A percentile compares a stretch with the other conserved stretches of the same genome.
These are phyloP conservation scores for Halcyon smyrnensis DNA, from an alignment of 2,797 vertebrate species.

Conservation along the genomic window DNA sequence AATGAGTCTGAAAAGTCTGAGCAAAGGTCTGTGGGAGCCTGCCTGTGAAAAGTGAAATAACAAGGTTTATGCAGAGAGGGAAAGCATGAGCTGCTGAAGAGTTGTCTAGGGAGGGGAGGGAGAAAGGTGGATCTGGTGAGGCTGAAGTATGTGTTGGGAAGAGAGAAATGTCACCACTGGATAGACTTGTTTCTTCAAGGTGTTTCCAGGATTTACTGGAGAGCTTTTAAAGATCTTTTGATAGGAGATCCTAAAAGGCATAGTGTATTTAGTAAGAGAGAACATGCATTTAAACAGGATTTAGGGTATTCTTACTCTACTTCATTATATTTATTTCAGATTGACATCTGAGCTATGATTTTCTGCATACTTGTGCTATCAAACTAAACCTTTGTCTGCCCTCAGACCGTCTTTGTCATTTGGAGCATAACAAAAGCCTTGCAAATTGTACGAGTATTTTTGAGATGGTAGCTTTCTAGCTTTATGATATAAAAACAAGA, in stretches of 20 bases:
- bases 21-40: not conserved
- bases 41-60: not conserved
- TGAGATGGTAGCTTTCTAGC: not conserved
- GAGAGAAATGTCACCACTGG: not conserved
- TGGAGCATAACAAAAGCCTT: not conserved
- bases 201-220: not conserved
- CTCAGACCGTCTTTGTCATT: not conserved
- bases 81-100: not conserved
- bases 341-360: not conserved
- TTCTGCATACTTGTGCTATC: not conserved
- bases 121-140: conserved; percentile 11
- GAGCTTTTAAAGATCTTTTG: not conserved
- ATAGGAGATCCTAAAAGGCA: not conserved
- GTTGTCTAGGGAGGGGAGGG: not conserved
- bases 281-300: not conserved
- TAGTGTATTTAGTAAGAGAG: not conserved
- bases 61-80: not conserved
- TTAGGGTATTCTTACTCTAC: not conserved
- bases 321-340: not conserved
- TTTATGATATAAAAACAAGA: not conserved
- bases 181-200: not conserved
- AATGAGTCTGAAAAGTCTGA: not conserved
- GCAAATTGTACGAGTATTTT: not conserved
- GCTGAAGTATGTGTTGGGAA: not conserved
- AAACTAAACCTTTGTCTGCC: not conserved